Percentiles rank a stretch among this genome's conserved stretches.
Conservation (phyloP, 2,113 vertebrate genomes). For the Xiphophorus couchianus region DNA sequence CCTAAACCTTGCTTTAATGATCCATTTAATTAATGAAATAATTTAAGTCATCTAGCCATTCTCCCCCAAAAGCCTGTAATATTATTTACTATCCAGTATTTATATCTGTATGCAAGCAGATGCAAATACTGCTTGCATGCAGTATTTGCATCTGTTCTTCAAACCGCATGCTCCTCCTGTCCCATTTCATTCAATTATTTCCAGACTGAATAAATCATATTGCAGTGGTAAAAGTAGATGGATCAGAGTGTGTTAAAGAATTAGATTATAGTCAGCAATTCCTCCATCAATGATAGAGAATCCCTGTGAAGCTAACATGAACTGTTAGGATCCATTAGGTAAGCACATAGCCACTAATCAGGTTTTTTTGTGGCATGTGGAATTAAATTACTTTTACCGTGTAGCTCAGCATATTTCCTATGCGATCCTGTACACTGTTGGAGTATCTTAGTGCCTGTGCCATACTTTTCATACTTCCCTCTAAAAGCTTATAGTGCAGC, state of each 20-base stretch:
- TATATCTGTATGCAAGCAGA: background rate
- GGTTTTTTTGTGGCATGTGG: constrained; percentile 49
- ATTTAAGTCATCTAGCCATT: background rate
- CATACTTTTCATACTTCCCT: constrained; percentile 41
- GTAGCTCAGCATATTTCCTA: constrained; percentile 59
- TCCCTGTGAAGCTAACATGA: constrained; percentile 22
- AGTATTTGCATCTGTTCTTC: background rate
- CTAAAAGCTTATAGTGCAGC: constrained; percentile 55
- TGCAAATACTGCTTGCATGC: too few relatives aligned
- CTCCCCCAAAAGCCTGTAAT: background rate
- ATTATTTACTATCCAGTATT: background rate
- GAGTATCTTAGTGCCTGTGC: constrained; percentile 69
- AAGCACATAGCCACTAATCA: constrained; percentile 55
- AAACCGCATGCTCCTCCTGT: background rate
- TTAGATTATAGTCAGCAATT: constrained; percentile 17
- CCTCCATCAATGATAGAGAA: constrained; percentile 14
- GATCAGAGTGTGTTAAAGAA: constrained; percentile 1
- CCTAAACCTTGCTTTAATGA: background rate
- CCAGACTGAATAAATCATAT: background rate
- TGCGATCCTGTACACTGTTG: constrained; percentile 32
- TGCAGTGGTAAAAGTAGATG: constrained; percentile 4
- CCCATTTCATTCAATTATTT: background rate
- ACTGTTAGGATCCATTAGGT: constrained; percentile 54
- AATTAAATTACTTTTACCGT: constrained; percentile 75
- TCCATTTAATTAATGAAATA: background rate